Base-by-base conservation (phyloP, 2,113 vertebrate genomes). In the Apus apus region DNA sequence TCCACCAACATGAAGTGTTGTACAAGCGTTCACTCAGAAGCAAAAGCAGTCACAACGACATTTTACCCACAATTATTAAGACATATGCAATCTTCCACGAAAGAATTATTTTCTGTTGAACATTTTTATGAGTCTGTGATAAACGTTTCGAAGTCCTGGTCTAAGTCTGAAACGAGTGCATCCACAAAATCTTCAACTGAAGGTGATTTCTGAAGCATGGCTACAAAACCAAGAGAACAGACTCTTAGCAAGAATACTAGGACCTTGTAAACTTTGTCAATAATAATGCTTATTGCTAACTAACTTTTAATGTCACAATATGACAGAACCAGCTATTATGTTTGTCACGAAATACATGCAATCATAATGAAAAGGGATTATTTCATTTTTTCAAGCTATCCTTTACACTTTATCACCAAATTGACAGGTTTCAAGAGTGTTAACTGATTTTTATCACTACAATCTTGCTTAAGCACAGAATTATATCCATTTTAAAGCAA, bases 191-290 rank as follows among this genome's bases (percentile, higher is more conserved):
- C 99, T 72, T 99, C 98, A 2, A 98, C 90, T 38, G 99, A 99
- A 68, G 99, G 99, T 5, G 93, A 95, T 94, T 98, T 99, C 98
- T 99, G 99, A 85, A 99, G 98, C 99, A 99, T 99, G 40, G 99
- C 99, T 99, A 97, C 30, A 90, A 87, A 94, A 75, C 29, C 45
- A 90, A 83, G 45, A 85, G 57, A 86, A 62, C n/a, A 93, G 29
- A 14, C 26, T 68, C 11, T 90, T 48, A 89, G 85, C 25, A 54
- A 67, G 38, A 81, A 91, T 20, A 30, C 14, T 53, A 32, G 2
- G n/a, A 87, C 29, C 32, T 36, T 20, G 45, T 79, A 85, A 96
- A 50, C 26, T 90, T 90, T 3, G 1, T 48, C 65, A 91, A 26
- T 14, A 62, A 16, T 17, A 67, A 38, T 1, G 8, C 5, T 67